Conservation (phyloP, 1,140 invertebrate species). For the Lamellibrachia luymesi region DNA sequence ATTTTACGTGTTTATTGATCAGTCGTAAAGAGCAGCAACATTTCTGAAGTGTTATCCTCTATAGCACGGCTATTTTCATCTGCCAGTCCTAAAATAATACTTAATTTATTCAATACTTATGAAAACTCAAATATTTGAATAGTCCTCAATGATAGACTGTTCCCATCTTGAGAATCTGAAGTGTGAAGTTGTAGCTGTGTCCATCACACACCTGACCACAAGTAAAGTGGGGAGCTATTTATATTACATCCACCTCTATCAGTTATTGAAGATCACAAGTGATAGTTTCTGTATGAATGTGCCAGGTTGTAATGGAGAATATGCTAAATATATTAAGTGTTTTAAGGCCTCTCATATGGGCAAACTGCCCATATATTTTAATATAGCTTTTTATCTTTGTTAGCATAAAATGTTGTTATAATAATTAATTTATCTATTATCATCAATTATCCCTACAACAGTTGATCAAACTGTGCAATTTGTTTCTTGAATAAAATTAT, state of each 20-base stretch:
- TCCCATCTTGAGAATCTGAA: neutral
- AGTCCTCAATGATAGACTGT: neutral
- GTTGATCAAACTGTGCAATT: neutral
- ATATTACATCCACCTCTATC: neutral
- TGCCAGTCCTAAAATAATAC: neutral
- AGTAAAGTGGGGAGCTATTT: neutral
- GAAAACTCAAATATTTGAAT: neutral
- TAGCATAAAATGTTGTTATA: neutral
- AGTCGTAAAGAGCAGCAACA: neutral
- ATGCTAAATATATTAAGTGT: no score
- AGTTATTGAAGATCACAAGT: neutral
- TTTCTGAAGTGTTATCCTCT: neutral
- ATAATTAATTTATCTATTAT: no score
- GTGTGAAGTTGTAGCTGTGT: neutral
- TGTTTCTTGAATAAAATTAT: neutral
- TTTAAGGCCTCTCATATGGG: no score
- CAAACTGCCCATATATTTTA: neutral
- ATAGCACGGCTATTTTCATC: neutral
- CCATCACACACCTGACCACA: neutral
- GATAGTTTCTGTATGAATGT: neutral
- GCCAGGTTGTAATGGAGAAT: neutral
- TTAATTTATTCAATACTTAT: neutral
- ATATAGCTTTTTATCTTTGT: neutral
- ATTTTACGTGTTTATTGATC: neutral
- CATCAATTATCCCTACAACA: neutral